These are phyloP conservation scores for Drosophila lacicola DNA, from an alignment of 2,888 invertebrate species.

Conservation along the genomic window DNA sequence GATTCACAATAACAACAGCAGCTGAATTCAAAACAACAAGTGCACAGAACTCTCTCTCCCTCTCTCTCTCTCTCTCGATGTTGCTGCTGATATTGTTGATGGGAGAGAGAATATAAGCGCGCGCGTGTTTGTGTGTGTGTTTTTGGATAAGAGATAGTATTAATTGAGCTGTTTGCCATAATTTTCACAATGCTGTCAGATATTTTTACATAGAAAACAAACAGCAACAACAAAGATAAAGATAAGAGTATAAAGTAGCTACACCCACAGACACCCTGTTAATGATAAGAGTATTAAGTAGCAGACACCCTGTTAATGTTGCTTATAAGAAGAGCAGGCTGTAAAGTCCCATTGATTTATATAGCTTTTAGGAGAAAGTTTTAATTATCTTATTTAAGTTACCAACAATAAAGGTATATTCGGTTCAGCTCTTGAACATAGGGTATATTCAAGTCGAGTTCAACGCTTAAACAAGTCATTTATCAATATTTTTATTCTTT, in stretches of 20 bases:
- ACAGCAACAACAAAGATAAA: constrained; percentile 24
- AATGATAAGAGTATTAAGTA: background rate
- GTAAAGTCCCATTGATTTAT: too few species aligned
- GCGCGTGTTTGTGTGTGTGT: background rate
- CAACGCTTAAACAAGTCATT: too few species aligned
- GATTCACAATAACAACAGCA: constrained; percentile 31
- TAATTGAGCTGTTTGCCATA: constrained; percentile 38
- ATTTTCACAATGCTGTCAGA: constrained; percentile 22
- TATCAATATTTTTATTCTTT: background rate
- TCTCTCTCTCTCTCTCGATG: background rate
- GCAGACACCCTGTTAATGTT: too few species aligned
- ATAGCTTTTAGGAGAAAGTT: too few species aligned
- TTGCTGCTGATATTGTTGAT: constrained; percentile 14
- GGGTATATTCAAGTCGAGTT: background rate
- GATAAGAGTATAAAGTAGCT: background rate
- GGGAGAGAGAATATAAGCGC: background rate
- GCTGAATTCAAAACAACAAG: constrained; percentile 23
- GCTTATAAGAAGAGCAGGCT: too few species aligned
- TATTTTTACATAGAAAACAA: constrained; percentile 23
- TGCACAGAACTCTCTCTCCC: constrained; percentile 1
- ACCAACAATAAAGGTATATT: too few species aligned
- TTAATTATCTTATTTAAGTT: too few species aligned
- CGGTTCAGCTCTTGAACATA: background rate
- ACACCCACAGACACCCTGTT: constrained; percentile 9
- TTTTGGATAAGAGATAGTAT: constrained; percentile 33